phyloP scores from a whole-genome alignment of 2,888 invertebrate genomes.

The Meloe dianella region DNA sequence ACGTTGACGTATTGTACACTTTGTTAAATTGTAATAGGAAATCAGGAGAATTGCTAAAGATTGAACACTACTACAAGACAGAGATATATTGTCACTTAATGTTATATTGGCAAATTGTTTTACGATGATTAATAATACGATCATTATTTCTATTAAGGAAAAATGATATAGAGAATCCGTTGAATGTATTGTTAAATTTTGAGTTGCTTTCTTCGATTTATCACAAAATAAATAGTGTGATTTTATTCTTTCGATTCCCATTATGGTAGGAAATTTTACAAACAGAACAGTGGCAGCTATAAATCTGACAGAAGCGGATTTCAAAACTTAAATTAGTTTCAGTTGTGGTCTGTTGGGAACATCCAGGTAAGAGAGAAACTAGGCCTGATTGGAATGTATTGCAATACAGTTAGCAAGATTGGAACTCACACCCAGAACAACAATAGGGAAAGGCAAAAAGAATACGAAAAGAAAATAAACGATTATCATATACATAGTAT shows the following conservation, averaged over 20 bases:
- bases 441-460: not conserved
- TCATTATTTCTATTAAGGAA: not conserved
- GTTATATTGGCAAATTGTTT: not conserved
- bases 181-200: not conserved
- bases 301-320: slow-evolving; percentile 49
- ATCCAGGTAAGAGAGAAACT: slow-evolving; percentile 44
- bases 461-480: not conserved
- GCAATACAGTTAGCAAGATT: slow-evolving; percentile 36
- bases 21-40: slow-evolving; percentile 27
- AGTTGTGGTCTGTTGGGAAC: slow-evolving; percentile 48
- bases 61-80: not conserved
- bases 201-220: not conserved
- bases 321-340: slow-evolving; percentile 55
- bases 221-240: not conserved
- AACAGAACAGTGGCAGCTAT: slow-evolving; percentile 37
- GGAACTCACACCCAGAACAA: not conserved
- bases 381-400: slow-evolving; percentile 45
- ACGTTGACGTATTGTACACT: slow-evolving; percentile 43
- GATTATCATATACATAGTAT: not conserved
- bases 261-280: slow-evolving; percentile 30
- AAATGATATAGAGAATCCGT: not conserved
- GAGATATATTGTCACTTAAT: not conserved
- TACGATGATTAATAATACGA: not conserved
- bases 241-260: not conserved
- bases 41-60: not conserved